A percentile compares a stretch with the other conserved stretches of the same genome.
Conservation (phyloP, 2,888 invertebrate genomes). For the Hyalella azteca region DNA sequence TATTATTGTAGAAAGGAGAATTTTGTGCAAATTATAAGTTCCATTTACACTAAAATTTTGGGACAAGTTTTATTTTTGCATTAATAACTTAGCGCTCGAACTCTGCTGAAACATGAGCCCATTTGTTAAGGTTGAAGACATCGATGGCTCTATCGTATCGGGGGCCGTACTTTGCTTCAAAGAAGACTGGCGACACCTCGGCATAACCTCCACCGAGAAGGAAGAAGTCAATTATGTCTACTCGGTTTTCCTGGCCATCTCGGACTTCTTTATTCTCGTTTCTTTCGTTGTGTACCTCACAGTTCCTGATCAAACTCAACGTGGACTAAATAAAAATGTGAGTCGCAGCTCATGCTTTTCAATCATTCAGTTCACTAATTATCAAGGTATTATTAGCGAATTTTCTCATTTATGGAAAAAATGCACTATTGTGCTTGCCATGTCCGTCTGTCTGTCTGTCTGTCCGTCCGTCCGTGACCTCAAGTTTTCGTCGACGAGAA, state of each 20-base stretch:
- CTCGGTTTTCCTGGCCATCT: constrained; percentile 56
- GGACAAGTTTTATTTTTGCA: too few species aligned
- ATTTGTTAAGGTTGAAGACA: constrained; percentile 10
- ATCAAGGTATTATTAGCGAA: too few species aligned
- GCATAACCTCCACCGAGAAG: constrained; percentile 41
- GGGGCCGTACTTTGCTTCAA: constrained; percentile 50
- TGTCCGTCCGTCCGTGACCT: too few species aligned
- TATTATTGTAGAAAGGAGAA: too few species aligned
- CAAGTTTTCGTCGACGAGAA: too few species aligned
- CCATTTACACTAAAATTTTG: too few species aligned
- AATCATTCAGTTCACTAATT: neutral
- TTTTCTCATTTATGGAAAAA: too few species aligned
- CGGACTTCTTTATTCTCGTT: constrained; percentile 57
- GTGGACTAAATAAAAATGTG: constrained; percentile 58
- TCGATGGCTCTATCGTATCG: constrained; percentile 9
- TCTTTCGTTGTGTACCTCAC: constrained; percentile 58
- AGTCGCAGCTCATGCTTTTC: constrained; percentile 23
- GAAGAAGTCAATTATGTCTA: constrained; percentile 51
- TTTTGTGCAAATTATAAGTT: too few species aligned
- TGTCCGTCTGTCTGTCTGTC: too few species aligned
- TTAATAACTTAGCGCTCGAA: too few species aligned
- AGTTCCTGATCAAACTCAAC: constrained; percentile 58
- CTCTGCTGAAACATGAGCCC: too few species aligned
- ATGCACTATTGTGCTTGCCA: too few species aligned
- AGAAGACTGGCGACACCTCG: constrained; percentile 48